These are phyloP conservation scores for Drosophila pallidifrons DNA, from an alignment of 1,140 invertebrate species.

Conservation along the genomic window DNA sequence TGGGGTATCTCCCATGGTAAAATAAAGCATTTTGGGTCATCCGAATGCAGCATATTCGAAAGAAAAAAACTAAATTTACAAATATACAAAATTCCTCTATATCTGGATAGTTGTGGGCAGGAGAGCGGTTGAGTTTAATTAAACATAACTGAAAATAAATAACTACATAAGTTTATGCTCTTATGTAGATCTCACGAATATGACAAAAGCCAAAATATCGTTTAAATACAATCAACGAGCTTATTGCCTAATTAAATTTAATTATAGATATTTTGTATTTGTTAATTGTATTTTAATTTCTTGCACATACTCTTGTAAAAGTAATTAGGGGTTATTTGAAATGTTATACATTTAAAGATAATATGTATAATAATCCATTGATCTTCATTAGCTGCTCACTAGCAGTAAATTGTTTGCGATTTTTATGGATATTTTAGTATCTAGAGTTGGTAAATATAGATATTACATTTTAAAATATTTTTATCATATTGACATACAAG, in stretches of 20 bases:
- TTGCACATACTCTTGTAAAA: no score
- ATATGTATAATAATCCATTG: no score
- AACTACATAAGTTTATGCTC: not conserved
- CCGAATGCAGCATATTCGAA: constrained; percentile 1
- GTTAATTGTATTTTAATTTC: not conserved
- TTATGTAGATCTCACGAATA: not conserved
- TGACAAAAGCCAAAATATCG: not conserved
- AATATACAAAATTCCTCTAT: constrained; percentile 10
- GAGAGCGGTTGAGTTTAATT: constrained; percentile 11
- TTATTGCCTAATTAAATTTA: constrained; percentile 3
- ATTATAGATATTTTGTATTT: not conserved
- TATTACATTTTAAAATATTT: no score
- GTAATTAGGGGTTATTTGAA: no score
- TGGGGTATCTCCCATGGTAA: constrained; percentile 11
- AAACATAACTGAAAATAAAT: constrained; percentile 3
- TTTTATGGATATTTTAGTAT: no score
- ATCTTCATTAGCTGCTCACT: no score
- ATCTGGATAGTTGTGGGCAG: constrained; percentile 5
- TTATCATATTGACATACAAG: no score
- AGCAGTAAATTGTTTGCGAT: no score
- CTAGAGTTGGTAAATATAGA: no score
- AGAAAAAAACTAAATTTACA: not conserved
- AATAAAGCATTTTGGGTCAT: constrained; percentile 31
- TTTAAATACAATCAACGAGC: not conserved
- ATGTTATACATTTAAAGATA: no score